Evolutionary conservation across 2,797 vertebrate species (phyloP).

Genomic region (Acrossocheilus fasciatus): DNA sequence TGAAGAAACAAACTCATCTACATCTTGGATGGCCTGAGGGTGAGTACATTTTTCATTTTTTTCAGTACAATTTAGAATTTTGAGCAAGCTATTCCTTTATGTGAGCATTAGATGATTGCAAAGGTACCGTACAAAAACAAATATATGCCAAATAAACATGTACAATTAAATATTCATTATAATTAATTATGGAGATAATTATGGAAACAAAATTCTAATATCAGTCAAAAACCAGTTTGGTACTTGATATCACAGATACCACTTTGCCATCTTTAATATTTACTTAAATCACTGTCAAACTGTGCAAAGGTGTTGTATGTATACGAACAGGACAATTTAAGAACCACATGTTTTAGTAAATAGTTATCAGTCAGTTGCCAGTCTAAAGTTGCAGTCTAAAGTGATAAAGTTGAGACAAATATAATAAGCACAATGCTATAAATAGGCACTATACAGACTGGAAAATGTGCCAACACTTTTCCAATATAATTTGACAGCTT

Average conservation of each 20-base stretch:
- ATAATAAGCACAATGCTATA: background rate
- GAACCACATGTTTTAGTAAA: background rate
- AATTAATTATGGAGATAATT: no score
- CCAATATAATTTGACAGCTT: background rate
- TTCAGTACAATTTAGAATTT: background rate
- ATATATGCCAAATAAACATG: background rate
- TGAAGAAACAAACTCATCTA: background rate
- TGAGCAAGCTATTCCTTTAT: background rate
- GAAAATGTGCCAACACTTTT: background rate
- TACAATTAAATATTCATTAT: background rate
- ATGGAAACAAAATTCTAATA: no score
- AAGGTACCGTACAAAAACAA: background rate
- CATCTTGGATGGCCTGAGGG: background rate
- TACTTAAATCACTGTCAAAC: background rate
- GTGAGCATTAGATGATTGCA: background rate
- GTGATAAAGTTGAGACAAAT: background rate
- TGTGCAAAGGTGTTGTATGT: background rate
- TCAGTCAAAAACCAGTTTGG: background rate
- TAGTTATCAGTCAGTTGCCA: background rate
- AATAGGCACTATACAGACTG: background rate
- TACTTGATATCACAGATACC: background rate
- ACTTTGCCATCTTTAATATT: background rate
- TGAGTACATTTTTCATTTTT: background rate
- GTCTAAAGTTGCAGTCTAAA: background rate
- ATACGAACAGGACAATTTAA: background rate